Evolutionary conservation across 2,888 invertebrate genomes (phyloP).

Genomic region (Crossocerus cetratus): DNA sequence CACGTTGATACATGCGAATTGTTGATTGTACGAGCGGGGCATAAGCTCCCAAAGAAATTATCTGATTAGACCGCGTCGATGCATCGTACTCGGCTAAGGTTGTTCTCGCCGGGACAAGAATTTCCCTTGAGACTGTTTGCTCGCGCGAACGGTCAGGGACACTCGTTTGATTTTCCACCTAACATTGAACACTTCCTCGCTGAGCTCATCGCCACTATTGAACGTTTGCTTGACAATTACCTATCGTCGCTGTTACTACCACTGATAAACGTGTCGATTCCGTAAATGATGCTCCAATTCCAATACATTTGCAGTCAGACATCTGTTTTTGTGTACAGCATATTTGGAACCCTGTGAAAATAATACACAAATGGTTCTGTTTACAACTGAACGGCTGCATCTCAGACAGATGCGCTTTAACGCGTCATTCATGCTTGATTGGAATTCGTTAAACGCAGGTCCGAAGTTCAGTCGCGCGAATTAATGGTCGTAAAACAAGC

Average conservation of each 20-base stretch:
- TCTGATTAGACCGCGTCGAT: neutral
- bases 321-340: no score
- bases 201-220: no score
- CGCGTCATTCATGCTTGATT: constrained; percentile 15
- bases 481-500: neutral
- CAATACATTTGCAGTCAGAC: no score
- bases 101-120: neutral
- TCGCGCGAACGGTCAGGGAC: constrained; percentile 19
- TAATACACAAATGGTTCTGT: no score
- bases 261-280: no score
- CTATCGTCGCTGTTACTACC: no score
- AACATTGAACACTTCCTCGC: neutral
- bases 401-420: constrained; percentile 1
- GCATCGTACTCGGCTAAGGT: constrained; percentile 10
- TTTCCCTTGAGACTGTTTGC: constrained; percentile 28
- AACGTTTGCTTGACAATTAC: no score
- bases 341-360: no score
- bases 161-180: neutral
- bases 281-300: no score
- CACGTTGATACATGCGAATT: no score
- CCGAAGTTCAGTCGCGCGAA: constrained; percentile 29
- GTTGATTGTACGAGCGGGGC: no score
- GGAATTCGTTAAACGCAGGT: constrained; percentile 25
- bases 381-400: neutral
- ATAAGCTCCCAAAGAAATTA: constrained; percentile 1